Conservation (phyloP, 2,888 invertebrate genomes). For the Cryptus viduatorius region DNA sequence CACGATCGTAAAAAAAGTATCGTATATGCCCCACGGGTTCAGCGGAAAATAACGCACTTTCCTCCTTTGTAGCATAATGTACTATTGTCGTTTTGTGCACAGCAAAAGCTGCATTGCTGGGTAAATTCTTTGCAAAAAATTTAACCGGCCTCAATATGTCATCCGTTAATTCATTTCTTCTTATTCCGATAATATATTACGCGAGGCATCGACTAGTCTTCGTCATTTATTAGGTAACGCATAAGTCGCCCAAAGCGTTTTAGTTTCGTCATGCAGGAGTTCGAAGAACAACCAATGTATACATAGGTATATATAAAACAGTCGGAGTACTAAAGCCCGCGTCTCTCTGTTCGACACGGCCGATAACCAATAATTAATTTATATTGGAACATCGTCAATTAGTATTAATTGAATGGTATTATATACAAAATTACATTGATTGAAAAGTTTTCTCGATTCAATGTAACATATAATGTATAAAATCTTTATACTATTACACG, state of each 20-base stretch:
- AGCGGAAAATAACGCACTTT: too few species aligned
- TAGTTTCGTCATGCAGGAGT: slow-evolving; percentile 20
- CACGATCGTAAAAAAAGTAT: too few species aligned
- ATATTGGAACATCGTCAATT: neutral
- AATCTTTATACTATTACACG: neutral
- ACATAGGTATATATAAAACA: slow-evolving; percentile 16
- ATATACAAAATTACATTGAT: neutral
- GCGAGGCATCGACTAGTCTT: neutral
- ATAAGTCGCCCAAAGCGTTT: slow-evolving; percentile 21
- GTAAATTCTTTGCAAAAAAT: neutral
- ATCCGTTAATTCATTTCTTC: slow-evolving; percentile 8
- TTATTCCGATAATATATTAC: neutral
- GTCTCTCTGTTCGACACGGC: neutral
- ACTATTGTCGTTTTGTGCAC: too few species aligned
- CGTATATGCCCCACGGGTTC: too few species aligned
- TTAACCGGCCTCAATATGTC: neutral
- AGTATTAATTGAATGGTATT: neutral
- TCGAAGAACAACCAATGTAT: neutral
- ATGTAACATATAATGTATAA: neutral
- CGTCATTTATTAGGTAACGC: slow-evolving; percentile 9
- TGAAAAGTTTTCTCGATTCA: neutral
- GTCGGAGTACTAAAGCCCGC: neutral
- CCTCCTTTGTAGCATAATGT: too few species aligned
- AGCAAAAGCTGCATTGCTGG: too few species aligned
- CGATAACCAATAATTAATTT: neutral